A percentile compares a stretch with the other conserved stretches of the same genome.
These are phyloP conservation scores for Pissodes strobi DNA, from an alignment of 1,140 invertebrate species.

Conservation along the genomic window DNA sequence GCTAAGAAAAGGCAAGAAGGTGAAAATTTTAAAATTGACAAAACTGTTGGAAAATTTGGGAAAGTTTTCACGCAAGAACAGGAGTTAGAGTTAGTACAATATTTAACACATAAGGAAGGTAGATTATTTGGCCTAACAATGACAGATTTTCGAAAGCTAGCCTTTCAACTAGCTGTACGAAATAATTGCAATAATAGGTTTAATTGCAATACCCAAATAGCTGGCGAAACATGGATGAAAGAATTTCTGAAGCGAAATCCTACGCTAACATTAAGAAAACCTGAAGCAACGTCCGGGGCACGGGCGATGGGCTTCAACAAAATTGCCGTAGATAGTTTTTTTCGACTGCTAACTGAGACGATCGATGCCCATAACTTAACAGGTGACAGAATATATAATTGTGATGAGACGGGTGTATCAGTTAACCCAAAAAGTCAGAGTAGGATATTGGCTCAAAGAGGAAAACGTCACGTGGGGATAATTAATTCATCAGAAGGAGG, in stretches of 20 bases:
- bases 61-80: slow-evolving; percentile 21
- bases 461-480: slow-evolving; percentile 18
- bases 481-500: slow-evolving; percentile 27
- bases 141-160: slow-evolving; percentile 32
- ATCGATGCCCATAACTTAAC: slow-evolving; percentile 15
- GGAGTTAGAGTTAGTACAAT: slow-evolving; percentile 42
- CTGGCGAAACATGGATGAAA: slow-evolving; percentile 28
- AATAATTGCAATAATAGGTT: slow-evolving; percentile 42
- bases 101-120: slow-evolving; percentile 43
- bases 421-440: slow-evolving; percentile 1
- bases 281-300: slow-evolving; percentile 45
- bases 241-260: slow-evolving; percentile 50
- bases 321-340: slow-evolving; percentile 39
- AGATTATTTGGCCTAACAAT: slow-evolving; percentile 42
- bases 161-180: slow-evolving; percentile 39
- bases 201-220: slow-evolving; percentile 9
- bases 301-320: slow-evolving; percentile 45
- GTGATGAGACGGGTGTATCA: slow-evolving; percentile 27
- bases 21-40: neutral
- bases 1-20: neutral
- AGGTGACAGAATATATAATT: slow-evolving; percentile 28
- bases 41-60: neutral
- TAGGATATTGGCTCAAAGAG: slow-evolving; percentile 13
- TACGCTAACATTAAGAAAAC: slow-evolving; percentile 43
- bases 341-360: slow-evolving; percentile 12